Evolutionary conservation across 2,113 vertebrate genomes (phyloP).

Genomic region (Antigone vipio): DNA sequence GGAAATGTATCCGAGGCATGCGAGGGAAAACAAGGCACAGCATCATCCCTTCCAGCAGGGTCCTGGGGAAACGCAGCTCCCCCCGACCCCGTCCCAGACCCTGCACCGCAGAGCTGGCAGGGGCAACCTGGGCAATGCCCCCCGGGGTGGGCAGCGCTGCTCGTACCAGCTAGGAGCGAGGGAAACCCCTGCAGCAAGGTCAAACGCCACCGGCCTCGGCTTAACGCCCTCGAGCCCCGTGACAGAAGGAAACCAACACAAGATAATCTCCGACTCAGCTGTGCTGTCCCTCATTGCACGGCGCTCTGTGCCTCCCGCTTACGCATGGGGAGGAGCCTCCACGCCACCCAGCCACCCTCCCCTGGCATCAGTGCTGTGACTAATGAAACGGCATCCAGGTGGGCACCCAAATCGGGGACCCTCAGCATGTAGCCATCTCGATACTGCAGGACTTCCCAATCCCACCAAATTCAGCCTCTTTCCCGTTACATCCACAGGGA

Average conservation of each 20-base stretch:
- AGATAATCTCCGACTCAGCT: neutral
- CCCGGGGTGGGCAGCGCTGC: neutral
- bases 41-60: neutral
- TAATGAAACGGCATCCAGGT: neutral
- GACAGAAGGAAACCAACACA: neutral
- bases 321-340: neutral
- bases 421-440: fast-evolving
- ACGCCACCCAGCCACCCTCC: neutral
- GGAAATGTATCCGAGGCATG: neutral
- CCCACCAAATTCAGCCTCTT: neutral
- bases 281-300: neutral
- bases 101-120: neutral
- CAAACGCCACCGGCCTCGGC: neutral
- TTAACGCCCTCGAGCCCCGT: neutral
- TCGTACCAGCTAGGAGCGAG: fast-evolving
- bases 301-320: neutral
- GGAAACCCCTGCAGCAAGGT: neutral
- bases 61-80: neutral
- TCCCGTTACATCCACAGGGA: neutral
- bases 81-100: neutral
- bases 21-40: neutral
- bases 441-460: fast-evolving
- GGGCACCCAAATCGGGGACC: neutral
- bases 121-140: neutral
- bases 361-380: neutral